A percentile compares a stretch with the other conserved stretches of the same genome.
These are phyloP conservation scores for Aulostomus chinensis DNA, from an alignment of 2,797 vertebrate genomes.

Conservation along the genomic window DNA sequence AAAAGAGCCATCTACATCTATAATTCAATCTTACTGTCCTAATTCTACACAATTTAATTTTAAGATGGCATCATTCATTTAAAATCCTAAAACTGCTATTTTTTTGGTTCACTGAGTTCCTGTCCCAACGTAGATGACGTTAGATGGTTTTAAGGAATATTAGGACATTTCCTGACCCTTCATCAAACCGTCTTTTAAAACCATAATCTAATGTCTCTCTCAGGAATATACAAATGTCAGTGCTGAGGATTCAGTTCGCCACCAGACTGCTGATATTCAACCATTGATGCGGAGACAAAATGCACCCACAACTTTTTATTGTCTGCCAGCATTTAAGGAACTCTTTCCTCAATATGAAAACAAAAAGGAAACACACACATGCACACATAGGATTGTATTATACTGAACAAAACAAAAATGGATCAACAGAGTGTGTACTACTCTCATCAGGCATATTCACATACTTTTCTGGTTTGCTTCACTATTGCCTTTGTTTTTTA, in stretches of 20 bases:
- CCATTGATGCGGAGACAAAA: conserved; percentile 1
- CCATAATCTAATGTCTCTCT: conserved; percentile 49
- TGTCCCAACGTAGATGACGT: conserved; percentile 1
- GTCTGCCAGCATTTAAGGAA: no score
- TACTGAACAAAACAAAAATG: no score
- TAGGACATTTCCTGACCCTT: conserved; percentile 39
- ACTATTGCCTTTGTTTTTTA: no score
- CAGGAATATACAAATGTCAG: conserved; percentile 49
- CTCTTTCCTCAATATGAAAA: no score
- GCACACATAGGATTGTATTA: no score
- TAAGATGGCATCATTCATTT: conserved; percentile 8
- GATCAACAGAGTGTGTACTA: no score
- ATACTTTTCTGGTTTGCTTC: no score
- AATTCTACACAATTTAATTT: not conserved
- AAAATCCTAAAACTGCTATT: not conserved
- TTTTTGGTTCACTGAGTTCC: conserved; percentile 12
- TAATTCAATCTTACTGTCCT: conserved; percentile 4
- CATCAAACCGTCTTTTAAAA: conserved; percentile 36
- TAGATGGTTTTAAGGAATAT: conserved; percentile 27
- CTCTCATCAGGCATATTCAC: no score
- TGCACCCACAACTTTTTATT: no score
- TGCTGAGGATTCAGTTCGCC: conserved; percentile 36
- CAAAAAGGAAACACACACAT: no score
- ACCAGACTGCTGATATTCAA: conserved; percentile 10
- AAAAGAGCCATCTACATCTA: not conserved